A percentile compares a stretch with the other conserved stretches of the same genome.
Conservation (phyloP, 1,140 invertebrate species). For the Mesaphorura yosii region DNA sequence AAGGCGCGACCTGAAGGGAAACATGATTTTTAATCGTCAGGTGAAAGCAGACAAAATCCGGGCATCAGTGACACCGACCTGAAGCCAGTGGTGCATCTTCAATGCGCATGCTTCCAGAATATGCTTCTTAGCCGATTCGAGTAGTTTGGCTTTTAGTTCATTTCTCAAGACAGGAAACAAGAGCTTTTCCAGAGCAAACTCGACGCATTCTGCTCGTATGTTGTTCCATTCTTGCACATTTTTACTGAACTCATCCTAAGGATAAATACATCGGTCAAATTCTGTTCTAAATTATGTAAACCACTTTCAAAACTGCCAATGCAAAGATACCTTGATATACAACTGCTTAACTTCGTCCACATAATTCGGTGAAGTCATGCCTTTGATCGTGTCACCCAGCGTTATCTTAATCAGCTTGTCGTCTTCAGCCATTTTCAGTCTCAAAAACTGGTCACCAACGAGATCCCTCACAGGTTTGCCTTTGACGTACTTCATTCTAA, state of each 20-base stretch:
- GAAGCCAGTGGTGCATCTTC: conserved; percentile 82
- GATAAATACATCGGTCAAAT: too few relatives aligned
- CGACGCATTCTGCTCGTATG: conserved; percentile 71
- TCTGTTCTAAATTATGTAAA: too few relatives aligned
- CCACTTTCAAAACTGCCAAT: too few relatives aligned
- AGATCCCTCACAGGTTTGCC: conserved; percentile 89
- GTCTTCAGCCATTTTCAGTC: conserved; percentile 68
- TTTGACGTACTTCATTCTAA: conserved; percentile 80
- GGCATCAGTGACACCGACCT: conserved; percentile 38
- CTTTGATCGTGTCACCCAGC: conserved; percentile 63
- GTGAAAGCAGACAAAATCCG: background rate
- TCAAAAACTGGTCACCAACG: conserved; percentile 78
- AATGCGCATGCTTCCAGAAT: conserved; percentile 70
- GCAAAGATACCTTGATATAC: conserved; percentile 56
- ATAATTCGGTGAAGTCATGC: conserved; percentile 61
- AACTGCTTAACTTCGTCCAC: conserved; percentile 84
- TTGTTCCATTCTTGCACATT: conserved; percentile 95
- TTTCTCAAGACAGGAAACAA: conserved; percentile 79
- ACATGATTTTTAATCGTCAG: background rate
- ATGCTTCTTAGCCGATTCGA: conserved; percentile 79
- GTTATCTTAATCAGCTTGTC: conserved; percentile 67
- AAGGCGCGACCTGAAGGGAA: conserved; percentile 57
- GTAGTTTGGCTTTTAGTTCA: conserved; percentile 67
- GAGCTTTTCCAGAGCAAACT: conserved; percentile 74
- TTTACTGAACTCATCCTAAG: conserved; percentile 86